Conservation (phyloP, 2,888 invertebrate species). For the Meiosimyza decipiens region DNA sequence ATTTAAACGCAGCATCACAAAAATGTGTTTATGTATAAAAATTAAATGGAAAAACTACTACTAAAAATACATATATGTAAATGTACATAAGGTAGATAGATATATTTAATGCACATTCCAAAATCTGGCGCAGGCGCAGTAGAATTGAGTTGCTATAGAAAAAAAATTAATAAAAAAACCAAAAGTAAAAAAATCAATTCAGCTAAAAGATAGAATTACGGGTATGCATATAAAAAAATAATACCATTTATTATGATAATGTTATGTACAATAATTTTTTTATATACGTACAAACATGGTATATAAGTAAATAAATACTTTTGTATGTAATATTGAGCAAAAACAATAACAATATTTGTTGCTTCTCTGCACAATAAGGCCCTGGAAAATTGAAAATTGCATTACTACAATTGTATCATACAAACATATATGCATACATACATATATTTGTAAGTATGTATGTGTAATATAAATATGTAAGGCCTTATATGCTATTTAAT, state of each 20-base stretch:
- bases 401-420: background rate
- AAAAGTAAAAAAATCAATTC: slow-evolving; percentile 59
- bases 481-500: background rate
- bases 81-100: slow-evolving; percentile 22
- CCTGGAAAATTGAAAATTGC: slow-evolving; percentile 21
- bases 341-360: slow-evolving; percentile 28
- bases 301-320: background rate
- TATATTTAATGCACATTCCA: slow-evolving; percentile 32
- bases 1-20: slow-evolving; percentile 21
- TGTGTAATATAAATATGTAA: background rate
- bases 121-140: slow-evolving; percentile 32
- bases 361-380: slow-evolving; percentile 9
- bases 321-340: background rate
- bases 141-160: slow-evolving; percentile 20
- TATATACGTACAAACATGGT: background rate
- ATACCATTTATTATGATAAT: slow-evolving; percentile 17
- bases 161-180: slow-evolving; percentile 32
- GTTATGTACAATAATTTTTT: slow-evolving; percentile 2
- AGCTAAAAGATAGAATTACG: slow-evolving; percentile 52
- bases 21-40: background rate
- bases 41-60: slow-evolving; percentile 12
- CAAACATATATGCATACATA: background rate
- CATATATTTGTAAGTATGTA: background rate
- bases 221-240: background rate
- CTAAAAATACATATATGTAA: slow-evolving; percentile 22